Evolutionary conservation across 1,140 invertebrate species (phyloP).

Genomic region (Drosophila tani): DNA sequence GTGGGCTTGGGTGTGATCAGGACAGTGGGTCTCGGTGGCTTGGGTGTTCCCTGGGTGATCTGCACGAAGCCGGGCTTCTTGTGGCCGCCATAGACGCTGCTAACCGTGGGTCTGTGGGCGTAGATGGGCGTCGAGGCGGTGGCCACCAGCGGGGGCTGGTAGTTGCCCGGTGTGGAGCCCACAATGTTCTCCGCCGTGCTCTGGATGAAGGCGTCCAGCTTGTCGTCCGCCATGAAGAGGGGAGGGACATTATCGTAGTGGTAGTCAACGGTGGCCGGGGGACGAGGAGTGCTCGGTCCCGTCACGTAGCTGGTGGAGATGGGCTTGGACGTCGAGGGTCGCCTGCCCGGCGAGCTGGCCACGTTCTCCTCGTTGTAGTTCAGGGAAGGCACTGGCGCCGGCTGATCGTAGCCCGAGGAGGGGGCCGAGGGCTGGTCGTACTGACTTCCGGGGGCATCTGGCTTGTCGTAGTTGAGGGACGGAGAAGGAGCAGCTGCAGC

Average conservation of each 20-base stretch:
- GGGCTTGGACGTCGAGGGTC: conserved; percentile 77
- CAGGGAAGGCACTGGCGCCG: conserved; percentile 28
- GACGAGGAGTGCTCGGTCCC: conserved; percentile 85
- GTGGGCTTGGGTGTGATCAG: conserved; percentile 88
- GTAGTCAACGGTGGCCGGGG: conserved; percentile 65
- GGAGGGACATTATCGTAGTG: conserved; percentile 79
- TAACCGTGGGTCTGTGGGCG: conserved; percentile 62
- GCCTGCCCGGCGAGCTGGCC: conserved; percentile 62
- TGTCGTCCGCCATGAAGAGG: conserved; percentile 77
- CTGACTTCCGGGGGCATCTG: conserved; percentile 27
- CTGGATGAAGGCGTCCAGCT: conserved; percentile 78
- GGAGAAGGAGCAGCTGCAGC: conserved; percentile 22
- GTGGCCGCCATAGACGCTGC: conserved; percentile 50
- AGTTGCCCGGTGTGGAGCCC: conserved; percentile 67
- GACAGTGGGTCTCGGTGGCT: conserved; percentile 86
- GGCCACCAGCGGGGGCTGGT: conserved; percentile 61
- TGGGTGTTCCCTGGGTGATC: conserved; percentile 75
- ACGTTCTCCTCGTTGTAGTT: conserved; percentile 49
- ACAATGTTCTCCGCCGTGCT: conserved; percentile 74
- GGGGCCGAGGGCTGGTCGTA: conserved; percentile 35
- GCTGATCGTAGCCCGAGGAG: conserved; percentile 44
- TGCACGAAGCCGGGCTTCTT: conserved; percentile 79
- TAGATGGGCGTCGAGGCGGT: conserved; percentile 71
- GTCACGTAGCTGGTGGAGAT: conserved; percentile 88
- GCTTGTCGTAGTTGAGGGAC: conserved; percentile 44